These are phyloP conservation scores for Caenorhabditis wallacei DNA, from an alignment of 2,888 invertebrate species.

Conservation along the genomic window DNA sequence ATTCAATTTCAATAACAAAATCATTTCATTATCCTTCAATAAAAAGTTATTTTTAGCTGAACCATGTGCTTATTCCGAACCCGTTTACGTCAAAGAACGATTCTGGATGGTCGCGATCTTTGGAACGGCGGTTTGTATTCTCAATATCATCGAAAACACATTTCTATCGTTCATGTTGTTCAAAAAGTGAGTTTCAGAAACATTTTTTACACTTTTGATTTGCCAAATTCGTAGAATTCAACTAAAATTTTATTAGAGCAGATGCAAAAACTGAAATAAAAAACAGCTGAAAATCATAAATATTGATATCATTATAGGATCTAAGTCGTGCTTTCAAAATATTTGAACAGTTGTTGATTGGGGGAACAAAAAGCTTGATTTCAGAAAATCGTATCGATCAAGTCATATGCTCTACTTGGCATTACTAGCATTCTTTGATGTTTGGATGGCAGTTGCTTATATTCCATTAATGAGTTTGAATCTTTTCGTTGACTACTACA, in stretches of 20 bases:
- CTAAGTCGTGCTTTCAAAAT: too few relatives aligned
- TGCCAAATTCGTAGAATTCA: neutral
- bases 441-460: conserved; percentile 78
- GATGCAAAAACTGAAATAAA: neutral
- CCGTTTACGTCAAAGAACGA: conserved; percentile 58
- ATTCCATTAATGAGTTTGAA: conserved; percentile 79
- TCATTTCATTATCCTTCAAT: neutral
- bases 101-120: conserved; percentile 79
- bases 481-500: conserved; percentile 71
- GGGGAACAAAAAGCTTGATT: conserved; percentile 9
- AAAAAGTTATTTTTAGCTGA: conserved; percentile 37
- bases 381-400: conserved; percentile 76
- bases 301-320: too few relatives aligned
- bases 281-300: neutral
- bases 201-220: neutral
- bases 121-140: conserved; percentile 77
- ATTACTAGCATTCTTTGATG: conserved; percentile 79
- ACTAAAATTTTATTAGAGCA: neutral
- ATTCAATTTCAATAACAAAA: neutral
- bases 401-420: conserved; percentile 79
- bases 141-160: conserved; percentile 76
- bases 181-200: conserved; percentile 61
- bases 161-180: conserved; percentile 74
- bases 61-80: conserved; percentile 52
- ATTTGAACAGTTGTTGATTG: too few relatives aligned